A percentile compares a stretch with the other conserved stretches of the same genome.
Conservation (phyloP, 2,113 vertebrate species). For the Agapornis roseicollis region DNA sequence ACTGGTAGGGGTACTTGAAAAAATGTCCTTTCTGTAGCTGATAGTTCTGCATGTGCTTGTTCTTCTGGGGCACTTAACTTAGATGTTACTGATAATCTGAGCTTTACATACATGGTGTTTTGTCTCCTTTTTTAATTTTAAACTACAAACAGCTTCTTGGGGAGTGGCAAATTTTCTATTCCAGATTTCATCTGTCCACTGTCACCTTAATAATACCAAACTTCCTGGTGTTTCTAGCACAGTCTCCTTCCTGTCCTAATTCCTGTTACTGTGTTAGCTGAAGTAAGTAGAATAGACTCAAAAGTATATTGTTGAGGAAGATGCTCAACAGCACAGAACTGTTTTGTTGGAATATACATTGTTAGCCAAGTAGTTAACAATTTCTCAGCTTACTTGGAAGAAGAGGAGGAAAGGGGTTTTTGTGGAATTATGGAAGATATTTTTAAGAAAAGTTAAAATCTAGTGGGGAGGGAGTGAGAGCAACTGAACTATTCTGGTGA, state of each 20-base stretch:
- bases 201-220: not conserved
- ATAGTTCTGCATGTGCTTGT: not conserved
- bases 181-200: not conserved
- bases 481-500: not conserved
- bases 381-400: rapidly evolving
- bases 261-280: not conserved
- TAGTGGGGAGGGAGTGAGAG: rapidly evolving
- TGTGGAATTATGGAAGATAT: not conserved
- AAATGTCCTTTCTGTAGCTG: not conserved
- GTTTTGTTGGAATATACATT: not conserved
- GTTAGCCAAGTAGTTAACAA: not conserved
- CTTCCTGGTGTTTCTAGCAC: not conserved
- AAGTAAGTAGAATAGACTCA: not conserved
- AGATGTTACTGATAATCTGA: not conserved
- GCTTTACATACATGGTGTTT: not conserved
- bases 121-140: not conserved
- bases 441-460: not conserved
- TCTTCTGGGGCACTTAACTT: not conserved
- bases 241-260: not conserved
- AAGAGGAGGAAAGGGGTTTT: not conserved
- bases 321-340: not conserved
- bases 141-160: not conserved
- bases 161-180: not conserved
- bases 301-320: not conserved
- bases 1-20: not conserved